phyloP scores from a whole-genome alignment of 2,113 vertebrate species.

The Martes martes region DNA sequence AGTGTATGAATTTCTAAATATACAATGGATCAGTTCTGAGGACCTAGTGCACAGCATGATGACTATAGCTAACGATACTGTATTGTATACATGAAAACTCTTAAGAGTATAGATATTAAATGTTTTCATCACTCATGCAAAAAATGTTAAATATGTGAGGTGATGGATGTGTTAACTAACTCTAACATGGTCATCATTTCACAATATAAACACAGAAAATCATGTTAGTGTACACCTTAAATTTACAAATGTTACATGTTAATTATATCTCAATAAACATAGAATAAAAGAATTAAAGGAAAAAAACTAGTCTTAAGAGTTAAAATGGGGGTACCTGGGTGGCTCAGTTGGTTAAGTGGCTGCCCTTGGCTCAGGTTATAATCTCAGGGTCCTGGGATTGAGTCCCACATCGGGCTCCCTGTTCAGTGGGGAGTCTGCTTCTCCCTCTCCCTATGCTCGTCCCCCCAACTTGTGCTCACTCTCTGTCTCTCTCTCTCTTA shows the following conservation, averaged over 20 bases:
- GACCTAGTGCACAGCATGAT: not conserved
- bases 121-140: not conserved
- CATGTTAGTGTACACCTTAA: not conserved
- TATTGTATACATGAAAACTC: not conserved
- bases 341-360: too few relatives aligned
- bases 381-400: too few relatives aligned
- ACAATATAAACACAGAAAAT: not conserved
- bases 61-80: not conserved
- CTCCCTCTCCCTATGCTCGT: too few relatives aligned
- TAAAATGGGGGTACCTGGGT: not conserved
- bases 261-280: not conserved
- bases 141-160: not conserved
- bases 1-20: not conserved
- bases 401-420: too few relatives aligned
- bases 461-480: too few relatives aligned
- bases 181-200: not conserved
- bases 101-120: not conserved
- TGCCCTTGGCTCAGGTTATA: too few relatives aligned
- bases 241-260: not conserved
- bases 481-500: too few relatives aligned
- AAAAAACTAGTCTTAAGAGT: not conserved
- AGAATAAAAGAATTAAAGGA: not conserved
- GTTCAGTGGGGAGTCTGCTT: too few relatives aligned
- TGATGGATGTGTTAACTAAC: not conserved
- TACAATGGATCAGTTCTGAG: not conserved